Base-by-base conservation (phyloP, 2,797 vertebrate species). In the Onychomys arenicola region DNA sequence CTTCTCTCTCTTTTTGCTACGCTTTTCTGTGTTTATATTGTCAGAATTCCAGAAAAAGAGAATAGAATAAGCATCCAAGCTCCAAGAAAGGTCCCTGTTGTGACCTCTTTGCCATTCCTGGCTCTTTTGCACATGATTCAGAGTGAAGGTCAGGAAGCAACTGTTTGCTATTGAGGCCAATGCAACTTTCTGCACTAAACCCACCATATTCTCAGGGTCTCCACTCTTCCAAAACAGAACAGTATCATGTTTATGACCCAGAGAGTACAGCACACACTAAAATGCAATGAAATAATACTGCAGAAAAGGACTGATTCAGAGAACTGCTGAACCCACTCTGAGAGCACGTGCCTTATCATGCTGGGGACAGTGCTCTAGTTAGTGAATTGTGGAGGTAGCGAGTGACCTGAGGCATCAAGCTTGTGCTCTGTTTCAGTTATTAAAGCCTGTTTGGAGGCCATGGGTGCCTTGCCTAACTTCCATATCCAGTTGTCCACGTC, bases 31-130 rank as follows among this genome's bases (percentile, higher is more conserved):
- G 69, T 69, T 52, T 73, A 23, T 23, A 49, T 63, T 73, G 34
- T 52, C 84, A 88, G 55, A 78, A 89, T 59, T 77, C 63, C 71
- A 71, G 65, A 63, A 75, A 91, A 90, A 71, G 49, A 82, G n/a
- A 11, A n/a, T 81, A 69, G 86, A 92, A 2, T 84, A 89, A 59
- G 32, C 89, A 80, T 59, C 43, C 81, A 80, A 83, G 52, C 57
- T 89, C 37, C 7, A 23, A 88, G 83, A 94, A 78, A 61, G 37
- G 12, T 40, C 57, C 37, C 57, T 76, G 16, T 40, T 59, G 7
- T 59, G 34, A 46, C 46, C n/a, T 21, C 34, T 37, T 57, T 12
- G 7, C 46, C 59, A 29, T 69, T 49, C 27, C 29, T 49, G 34
- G 40, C 34, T 43, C 6, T 10, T 89, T 52, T 43, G 14, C 11